Evolutionary conservation across 2,113 vertebrate genomes (phyloP).

Genomic region (Sapayoa aenigma): DNA sequence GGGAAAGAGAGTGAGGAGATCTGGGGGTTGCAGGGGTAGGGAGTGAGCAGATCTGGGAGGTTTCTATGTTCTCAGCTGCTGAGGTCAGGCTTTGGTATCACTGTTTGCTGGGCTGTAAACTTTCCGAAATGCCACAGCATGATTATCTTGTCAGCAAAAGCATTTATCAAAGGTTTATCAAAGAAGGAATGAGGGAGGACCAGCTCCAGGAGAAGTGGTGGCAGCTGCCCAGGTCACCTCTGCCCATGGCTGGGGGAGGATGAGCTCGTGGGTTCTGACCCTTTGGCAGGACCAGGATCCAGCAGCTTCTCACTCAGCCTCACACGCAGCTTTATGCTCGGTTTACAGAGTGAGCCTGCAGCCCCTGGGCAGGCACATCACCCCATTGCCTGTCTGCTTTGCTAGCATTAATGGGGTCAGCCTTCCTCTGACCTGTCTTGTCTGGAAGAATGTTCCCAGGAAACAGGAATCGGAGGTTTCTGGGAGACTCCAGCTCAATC

Average conservation of each 20-base stretch:
- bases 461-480: rapidly evolving
- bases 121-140: neutral
- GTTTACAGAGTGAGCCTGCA: neutral
- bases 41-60: neutral
- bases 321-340: neutral
- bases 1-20: neutral
- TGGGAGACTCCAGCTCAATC: neutral
- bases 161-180: neutral
- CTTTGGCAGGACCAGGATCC: rapidly evolving
- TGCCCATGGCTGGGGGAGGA: neutral
- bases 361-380: rapidly evolving
- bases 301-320: neutral
- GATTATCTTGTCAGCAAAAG: neutral
- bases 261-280: rapidly evolving
- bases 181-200: neutral
- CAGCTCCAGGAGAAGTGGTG: rapidly evolving
- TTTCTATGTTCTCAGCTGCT: neutral
- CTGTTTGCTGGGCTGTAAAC: neutral
- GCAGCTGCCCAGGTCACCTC: neutral
- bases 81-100: neutral
- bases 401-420: neutral
- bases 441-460: too few species aligned
- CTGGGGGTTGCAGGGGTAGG: neutral
- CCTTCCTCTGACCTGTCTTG: neutral
- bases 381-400: neutral